phyloP scores from a whole-genome alignment of 2,888 invertebrate species.

The Lymantria monacha region DNA sequence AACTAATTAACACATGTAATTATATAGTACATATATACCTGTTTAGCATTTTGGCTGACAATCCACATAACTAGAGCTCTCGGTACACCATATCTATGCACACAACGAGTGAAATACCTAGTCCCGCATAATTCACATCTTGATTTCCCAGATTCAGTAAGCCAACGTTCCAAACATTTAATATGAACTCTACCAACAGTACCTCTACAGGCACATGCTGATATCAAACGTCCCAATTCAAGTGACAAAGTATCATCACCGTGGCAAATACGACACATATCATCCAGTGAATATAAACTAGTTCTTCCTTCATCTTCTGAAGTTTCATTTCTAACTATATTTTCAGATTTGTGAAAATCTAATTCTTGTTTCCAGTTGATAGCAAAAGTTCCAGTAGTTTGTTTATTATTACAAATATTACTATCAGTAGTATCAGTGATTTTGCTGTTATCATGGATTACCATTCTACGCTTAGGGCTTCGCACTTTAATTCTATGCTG shows the following conservation, averaged over 20 bases:
- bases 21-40: slow-evolving; percentile 43
- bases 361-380: slow-evolving; percentile 49
- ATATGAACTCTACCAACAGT: slow-evolving; percentile 88
- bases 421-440: slow-evolving; percentile 17
- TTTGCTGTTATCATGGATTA: slow-evolving; percentile 37
- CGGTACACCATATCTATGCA: slow-evolving; percentile 82
- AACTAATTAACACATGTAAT: too few relatives aligned
- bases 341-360: slow-evolving; percentile 28
- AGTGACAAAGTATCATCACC: slow-evolving; percentile 55
- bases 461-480: slow-evolving; percentile 56
- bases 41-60: slow-evolving; percentile 74
- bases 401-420: slow-evolving; percentile 10
- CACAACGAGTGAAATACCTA: slow-evolving; percentile 84
- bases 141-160: slow-evolving; percentile 87
- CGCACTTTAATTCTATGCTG: slow-evolving; percentile 66
- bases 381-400: slow-evolving; percentile 36
- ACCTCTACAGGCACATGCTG: slow-evolving; percentile 80
- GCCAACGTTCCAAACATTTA: slow-evolving; percentile 88
- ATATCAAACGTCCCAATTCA: slow-evolving; percentile 65
- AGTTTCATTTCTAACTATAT: slow-evolving; percentile 23
- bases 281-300: slow-evolving; percentile 59
- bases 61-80: slow-evolving; percentile 84
- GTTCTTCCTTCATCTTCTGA: slow-evolving; percentile 42
- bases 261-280: slow-evolving; percentile 76
- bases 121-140: slow-evolving; percentile 89